Evolutionary conservation across 2,113 vertebrate species (phyloP).

Genomic region (Coptodon rendalli): DNA sequence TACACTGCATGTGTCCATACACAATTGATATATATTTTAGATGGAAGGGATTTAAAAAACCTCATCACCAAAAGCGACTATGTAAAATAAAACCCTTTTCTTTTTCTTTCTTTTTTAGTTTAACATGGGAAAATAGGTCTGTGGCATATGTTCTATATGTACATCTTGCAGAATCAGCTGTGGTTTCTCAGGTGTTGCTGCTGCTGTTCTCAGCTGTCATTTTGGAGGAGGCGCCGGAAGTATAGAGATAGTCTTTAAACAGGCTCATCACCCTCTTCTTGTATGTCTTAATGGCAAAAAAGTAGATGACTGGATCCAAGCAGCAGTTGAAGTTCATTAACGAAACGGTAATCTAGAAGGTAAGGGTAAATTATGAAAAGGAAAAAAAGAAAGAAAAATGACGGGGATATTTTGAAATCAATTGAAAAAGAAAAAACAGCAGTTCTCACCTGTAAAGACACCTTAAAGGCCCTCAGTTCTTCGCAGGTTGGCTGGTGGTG

Average conservation of each 20-base stretch:
- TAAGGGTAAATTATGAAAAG: not conserved
- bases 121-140: not conserved
- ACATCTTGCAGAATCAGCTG: not conserved
- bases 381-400: not conserved
- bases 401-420: not conserved
- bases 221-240: conserved; percentile 58
- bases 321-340: conserved; percentile 86
- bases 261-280: conserved; percentile 76
- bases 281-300: conserved; percentile 81
- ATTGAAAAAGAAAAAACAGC: not conserved
- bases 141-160: not conserved
- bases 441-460: conserved; percentile 72
- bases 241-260: conserved; percentile 67
- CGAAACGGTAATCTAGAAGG: conserved; percentile 72
- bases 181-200: conserved; percentile 72
- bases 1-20: not conserved
- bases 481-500: conserved; percentile 59
- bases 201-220: conserved; percentile 71
- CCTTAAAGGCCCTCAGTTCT: conserved; percentile 73
- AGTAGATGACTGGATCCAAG: conserved; percentile 82
- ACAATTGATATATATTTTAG: not conserved
- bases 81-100: not conserved
- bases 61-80: not conserved
- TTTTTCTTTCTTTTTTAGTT: not conserved
- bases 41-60: not conserved